Evolutionary conservation across 2,888 invertebrate species (phyloP).

Genomic region (Ectemnius cavifrons): DNA sequence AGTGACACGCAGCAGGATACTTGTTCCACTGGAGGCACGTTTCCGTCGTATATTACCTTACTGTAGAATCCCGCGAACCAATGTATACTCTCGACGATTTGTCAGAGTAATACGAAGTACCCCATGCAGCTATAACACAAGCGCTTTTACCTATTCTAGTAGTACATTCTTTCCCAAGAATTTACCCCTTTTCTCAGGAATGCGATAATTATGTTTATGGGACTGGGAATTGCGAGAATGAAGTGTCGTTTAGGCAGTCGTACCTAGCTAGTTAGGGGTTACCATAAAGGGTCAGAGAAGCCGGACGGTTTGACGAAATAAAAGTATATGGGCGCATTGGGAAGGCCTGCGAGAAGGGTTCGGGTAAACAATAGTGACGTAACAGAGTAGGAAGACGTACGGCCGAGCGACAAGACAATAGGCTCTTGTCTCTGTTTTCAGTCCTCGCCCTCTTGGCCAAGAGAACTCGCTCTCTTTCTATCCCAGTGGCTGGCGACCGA

Average conservation of each 20-base stretch:
- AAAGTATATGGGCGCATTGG: conserved; percentile 48
- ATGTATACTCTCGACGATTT: neutral
- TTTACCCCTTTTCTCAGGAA: too few relatives aligned
- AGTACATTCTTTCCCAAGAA: too few relatives aligned
- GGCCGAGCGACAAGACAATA: conserved; percentile 69
- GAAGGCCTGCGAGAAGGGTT: conserved; percentile 38
- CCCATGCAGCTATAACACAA: too few relatives aligned
- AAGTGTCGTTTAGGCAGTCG: too few relatives aligned
- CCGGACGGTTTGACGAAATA: conserved; percentile 55
- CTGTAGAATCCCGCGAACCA: neutral
- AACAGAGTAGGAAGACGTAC: conserved; percentile 67
- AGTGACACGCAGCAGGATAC: conserved; percentile 18
- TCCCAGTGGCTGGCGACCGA: conserved; percentile 11
- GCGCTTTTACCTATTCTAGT: too few relatives aligned
- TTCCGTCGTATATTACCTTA: conserved; percentile 1
- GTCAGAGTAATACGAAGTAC: neutral
- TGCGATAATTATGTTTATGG: too few relatives aligned
- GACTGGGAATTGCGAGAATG: too few relatives aligned
- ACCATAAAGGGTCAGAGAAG: conserved; percentile 28
- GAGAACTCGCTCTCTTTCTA: conserved; percentile 29
- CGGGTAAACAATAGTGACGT: conserved; percentile 70
- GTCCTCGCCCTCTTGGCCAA: conserved; percentile 32
- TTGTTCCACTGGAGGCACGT: conserved; percentile 1
- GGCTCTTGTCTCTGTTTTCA: conserved; percentile 58
- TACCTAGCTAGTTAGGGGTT: too few relatives aligned